These are phyloP conservation scores for Ametastegia equiseti DNA, from an alignment of 2,888 invertebrate species.

Conservation along the genomic window DNA sequence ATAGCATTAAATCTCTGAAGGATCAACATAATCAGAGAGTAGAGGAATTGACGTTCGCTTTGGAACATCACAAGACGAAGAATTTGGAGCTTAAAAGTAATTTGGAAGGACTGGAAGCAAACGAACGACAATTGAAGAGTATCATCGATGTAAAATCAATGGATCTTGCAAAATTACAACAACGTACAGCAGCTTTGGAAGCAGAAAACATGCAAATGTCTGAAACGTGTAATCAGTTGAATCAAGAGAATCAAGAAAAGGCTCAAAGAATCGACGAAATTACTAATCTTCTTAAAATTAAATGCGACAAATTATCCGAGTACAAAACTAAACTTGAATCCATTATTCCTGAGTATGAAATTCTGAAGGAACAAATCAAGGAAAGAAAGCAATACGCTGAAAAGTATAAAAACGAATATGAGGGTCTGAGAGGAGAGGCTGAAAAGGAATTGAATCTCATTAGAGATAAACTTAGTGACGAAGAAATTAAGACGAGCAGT, in stretches of 20 bases:
- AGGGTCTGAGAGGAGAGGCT: constrained; percentile 73
- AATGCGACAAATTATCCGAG: constrained; percentile 73
- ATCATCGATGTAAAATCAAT: constrained; percentile 66
- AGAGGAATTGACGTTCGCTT: constrained; percentile 57
- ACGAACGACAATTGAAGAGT: constrained; percentile 70
- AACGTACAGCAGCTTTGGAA: constrained; percentile 73
- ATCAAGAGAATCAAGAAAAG: constrained; percentile 72
- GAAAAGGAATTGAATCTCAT: constrained; percentile 62
- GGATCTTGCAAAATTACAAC: constrained; percentile 71
- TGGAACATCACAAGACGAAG: constrained; percentile 63
- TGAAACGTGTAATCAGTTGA: constrained; percentile 72
- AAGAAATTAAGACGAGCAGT: constrained; percentile 68
- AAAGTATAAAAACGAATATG: constrained; percentile 73
- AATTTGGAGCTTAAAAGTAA: constrained; percentile 64
- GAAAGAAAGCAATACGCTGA: constrained; percentile 62
- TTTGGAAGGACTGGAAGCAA: constrained; percentile 64
- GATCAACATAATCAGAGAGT: constrained; percentile 62
- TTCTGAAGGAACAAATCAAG: constrained; percentile 62
- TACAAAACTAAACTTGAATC: constrained; percentile 69
- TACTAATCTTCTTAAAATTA: constrained; percentile 63
- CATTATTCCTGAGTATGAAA: constrained; percentile 65
- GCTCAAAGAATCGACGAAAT: constrained; percentile 71
- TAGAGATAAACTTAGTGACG: constrained; percentile 60
- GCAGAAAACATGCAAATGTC: constrained; percentile 74
- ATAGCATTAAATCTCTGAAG: constrained; percentile 59